phyloP scores from a whole-genome alignment of 1,140 invertebrate genomes.

The Zaprionus nigranus region DNA sequence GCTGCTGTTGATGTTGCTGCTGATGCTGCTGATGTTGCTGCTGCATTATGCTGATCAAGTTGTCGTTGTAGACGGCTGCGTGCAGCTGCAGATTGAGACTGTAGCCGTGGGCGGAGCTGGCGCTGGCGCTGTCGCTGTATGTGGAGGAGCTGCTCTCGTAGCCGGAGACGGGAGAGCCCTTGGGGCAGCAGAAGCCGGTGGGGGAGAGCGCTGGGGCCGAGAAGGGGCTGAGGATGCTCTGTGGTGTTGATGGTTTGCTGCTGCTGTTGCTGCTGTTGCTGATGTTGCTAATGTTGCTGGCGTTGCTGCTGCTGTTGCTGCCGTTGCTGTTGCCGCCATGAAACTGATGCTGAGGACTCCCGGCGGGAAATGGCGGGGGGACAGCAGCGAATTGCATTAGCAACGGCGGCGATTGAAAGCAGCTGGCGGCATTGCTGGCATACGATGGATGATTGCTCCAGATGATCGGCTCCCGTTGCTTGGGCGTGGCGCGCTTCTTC shows the following conservation, averaged over 20 bases:
- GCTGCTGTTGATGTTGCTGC: slow-evolving; percentile 42
- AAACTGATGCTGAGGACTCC: slow-evolving; percentile 69
- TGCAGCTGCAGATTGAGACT: slow-evolving; percentile 86
- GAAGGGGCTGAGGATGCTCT: slow-evolving; percentile 63
- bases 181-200: slow-evolving; percentile 73
- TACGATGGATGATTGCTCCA: slow-evolving; percentile 68
- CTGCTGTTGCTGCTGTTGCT: slow-evolving; percentile 14
- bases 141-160: slow-evolving; percentile 84
- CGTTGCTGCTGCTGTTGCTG: slow-evolving; percentile 29
- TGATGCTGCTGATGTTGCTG: slow-evolving; percentile 59
- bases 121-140: slow-evolving; percentile 73
- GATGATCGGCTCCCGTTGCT: slow-evolving; percentile 61
- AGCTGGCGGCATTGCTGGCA: slow-evolving; percentile 32
- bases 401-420: slow-evolving; percentile 49
- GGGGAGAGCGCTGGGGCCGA: slow-evolving; percentile 68
- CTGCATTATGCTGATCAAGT: slow-evolving; percentile 72
- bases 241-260: slow-evolving; percentile 51
- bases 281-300: slow-evolving; percentile 10
- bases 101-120: slow-evolving; percentile 65
- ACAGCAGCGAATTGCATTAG: slow-evolving; percentile 25
- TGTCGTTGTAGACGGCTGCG: slow-evolving; percentile 85
- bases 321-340: slow-evolving; percentile 39
- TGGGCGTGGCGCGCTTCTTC: slow-evolving; percentile 33
- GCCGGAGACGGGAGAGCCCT: slow-evolving; percentile 80
- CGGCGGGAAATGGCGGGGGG: slow-evolving; percentile 66